Evolutionary conservation across 2,797 vertebrate species (phyloP).

Genomic region (Sebastes aleutianus): DNA sequence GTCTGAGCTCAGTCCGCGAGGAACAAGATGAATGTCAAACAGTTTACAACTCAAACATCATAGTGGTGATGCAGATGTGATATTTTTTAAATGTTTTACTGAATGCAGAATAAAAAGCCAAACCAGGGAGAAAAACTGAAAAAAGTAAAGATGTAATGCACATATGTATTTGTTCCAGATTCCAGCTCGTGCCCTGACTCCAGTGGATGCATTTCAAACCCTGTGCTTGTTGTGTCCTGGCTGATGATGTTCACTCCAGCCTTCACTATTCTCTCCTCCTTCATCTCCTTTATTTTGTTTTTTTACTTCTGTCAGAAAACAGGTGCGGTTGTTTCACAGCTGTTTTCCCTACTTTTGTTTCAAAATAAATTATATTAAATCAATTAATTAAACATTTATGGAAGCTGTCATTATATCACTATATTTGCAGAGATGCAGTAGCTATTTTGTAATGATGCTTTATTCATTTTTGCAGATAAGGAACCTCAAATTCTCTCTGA

Average conservation of each 20-base stretch:
- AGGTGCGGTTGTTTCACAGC: not conserved
- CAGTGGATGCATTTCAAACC: not conserved
- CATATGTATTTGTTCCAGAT: not conserved
- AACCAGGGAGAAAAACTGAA: not conserved
- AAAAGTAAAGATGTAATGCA: not conserved
- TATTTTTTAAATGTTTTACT: not conserved
- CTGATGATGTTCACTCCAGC: not conserved
- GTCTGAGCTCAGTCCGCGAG: not conserved
- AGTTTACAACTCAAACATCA: not conserved
- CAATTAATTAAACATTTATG: not conserved
- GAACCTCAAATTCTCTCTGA: not conserved
- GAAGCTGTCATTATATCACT: not conserved
- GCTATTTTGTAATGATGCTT: not conserved
- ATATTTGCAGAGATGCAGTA: not conserved
- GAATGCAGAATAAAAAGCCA: not conserved
- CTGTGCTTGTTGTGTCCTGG: not conserved
- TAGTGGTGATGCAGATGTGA: not conserved
- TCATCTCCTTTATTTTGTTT: constrained; percentile 11
- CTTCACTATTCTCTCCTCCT: constrained; percentile 1
- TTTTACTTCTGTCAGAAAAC: constrained; percentile 7
- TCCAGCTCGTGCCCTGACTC: not conserved
- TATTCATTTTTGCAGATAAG: constrained; percentile 12
- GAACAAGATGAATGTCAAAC: not conserved
- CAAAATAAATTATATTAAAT: not conserved
- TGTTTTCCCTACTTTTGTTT: not conserved